These are phyloP conservation scores for Cinclus cinclus DNA, from an alignment of 2,113 vertebrate genomes.

Conservation along the genomic window DNA sequence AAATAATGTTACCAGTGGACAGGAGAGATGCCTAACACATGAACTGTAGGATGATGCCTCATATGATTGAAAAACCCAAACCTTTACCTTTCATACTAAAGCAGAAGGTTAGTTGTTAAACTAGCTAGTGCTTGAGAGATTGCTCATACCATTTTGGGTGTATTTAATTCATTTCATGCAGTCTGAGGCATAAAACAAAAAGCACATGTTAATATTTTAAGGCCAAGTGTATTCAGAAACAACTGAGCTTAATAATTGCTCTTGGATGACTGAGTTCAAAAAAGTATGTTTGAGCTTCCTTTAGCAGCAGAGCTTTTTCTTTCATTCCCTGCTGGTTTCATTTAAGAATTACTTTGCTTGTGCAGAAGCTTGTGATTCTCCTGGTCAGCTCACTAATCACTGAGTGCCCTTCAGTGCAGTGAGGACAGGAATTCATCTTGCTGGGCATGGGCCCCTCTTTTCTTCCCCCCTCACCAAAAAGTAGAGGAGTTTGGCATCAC, in stretches of 20 bases:
- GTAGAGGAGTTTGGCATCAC: neutral
- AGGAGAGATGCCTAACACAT: neutral
- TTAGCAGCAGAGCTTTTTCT: neutral
- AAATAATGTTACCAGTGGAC: neutral
- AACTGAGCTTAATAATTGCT: constrained; percentile 1
- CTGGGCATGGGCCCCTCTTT: neutral
- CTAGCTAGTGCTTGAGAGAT: neutral
- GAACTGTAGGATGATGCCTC: neutral
- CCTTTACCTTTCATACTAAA: constrained; percentile 4
- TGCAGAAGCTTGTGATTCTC: neutral
- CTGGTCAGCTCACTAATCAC: neutral
- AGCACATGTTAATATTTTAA: constrained; percentile 45
- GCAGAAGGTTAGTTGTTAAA: neutral
- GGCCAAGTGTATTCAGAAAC: neutral
- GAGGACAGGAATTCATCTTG: neutral
- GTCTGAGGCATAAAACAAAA: constrained; percentile 44
- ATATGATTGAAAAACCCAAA: neutral
- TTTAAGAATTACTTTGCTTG: neutral
- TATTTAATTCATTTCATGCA: constrained; percentile 22
- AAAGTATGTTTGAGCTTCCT: neutral
- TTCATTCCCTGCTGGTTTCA: constrained; percentile 2
- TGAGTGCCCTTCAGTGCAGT: neutral
- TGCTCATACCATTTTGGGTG: constrained; percentile 32
- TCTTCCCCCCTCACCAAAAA: neutral
- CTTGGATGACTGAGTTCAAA: constrained; percentile 13